Conservation (phyloP, 2,113 vertebrate genomes). For the Grus americana region DNA sequence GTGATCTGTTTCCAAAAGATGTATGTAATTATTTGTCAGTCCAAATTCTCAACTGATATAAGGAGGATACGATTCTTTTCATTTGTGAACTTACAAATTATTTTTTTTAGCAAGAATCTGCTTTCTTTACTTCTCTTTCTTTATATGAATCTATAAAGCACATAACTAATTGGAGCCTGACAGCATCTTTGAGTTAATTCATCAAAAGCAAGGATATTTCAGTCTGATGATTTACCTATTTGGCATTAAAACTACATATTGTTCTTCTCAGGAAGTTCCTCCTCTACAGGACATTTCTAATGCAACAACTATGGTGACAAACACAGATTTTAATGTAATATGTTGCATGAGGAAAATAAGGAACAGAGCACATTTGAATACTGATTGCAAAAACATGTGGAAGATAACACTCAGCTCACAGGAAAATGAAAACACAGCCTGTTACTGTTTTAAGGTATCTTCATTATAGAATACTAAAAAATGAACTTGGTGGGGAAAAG, state of each 20-base stretch:
- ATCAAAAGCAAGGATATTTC: background rate
- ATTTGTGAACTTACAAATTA: background rate
- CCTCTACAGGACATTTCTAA: background rate
- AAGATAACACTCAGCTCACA: background rate
- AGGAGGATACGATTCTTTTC: background rate
- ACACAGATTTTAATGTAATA: background rate
- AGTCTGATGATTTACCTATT: background rate
- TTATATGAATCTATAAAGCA: background rate
- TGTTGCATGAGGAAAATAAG: background rate
- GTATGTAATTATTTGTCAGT: background rate
- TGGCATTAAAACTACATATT: conserved; percentile 45
- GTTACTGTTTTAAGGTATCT: background rate
- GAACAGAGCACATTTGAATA: background rate
- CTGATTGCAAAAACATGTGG: background rate
- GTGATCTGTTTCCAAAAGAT: background rate
- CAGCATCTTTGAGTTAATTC: background rate
- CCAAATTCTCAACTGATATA: background rate
- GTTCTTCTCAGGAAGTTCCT: conserved; percentile 57
- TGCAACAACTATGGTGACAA: background rate
- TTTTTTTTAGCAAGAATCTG: background rate
- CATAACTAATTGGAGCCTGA: background rate
- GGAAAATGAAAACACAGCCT: background rate
- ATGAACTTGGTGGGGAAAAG: background rate
- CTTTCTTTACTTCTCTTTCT: background rate
- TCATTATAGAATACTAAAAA: background rate